Percentiles rank a stretch among this genome's conserved stretches.
Conservation (phyloP, 2,113 vertebrate species). For the Dissostichus mawsoni region DNA sequence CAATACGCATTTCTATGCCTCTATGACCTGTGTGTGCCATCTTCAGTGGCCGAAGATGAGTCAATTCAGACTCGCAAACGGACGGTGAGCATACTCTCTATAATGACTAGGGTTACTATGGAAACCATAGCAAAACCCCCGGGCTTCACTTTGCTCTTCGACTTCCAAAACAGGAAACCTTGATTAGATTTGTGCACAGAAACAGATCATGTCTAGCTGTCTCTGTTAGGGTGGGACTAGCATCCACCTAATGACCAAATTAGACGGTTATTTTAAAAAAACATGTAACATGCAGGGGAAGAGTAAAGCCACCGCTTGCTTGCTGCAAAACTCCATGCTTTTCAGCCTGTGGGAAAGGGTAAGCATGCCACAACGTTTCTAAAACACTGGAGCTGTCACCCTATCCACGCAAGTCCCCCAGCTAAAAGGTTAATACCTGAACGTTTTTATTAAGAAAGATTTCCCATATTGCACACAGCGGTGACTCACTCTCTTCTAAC, state of each 20-base stretch:
- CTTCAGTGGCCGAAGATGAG: slow-evolving; percentile 32
- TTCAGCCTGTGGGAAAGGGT: slow-evolving; percentile 30
- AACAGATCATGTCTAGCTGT: slow-evolving; percentile 20
- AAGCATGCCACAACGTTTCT: slow-evolving; percentile 31
- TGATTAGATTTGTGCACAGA: slow-evolving; percentile 68
- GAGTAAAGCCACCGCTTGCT: slow-evolving; percentile 7
- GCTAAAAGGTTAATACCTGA: slow-evolving; percentile 2
- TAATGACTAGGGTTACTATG: slow-evolving; percentile 79
- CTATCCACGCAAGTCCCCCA: slow-evolving; percentile 2
- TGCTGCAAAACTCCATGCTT: background rate
- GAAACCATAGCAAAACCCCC: slow-evolving; percentile 74
- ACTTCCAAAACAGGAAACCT: slow-evolving; percentile 67
- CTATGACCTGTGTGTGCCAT: slow-evolving; percentile 1
- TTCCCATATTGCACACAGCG: background rate
- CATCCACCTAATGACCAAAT: too few species aligned
- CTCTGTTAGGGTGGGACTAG: background rate
- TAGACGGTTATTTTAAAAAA: background rate
- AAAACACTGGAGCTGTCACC: background rate
- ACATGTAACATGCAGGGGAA: background rate
- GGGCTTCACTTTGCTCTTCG: slow-evolving; percentile 61
- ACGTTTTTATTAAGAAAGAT: background rate
- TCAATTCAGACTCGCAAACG: slow-evolving; percentile 54
- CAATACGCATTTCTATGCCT: slow-evolving; percentile 2
- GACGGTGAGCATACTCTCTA: slow-evolving; percentile 31
- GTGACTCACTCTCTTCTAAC: slow-evolving; percentile 1